A percentile compares a stretch with the other conserved stretches of the same genome.
phyloP scores from a whole-genome alignment of 2,113 vertebrate genomes.

The Sebastes fasciatus region DNA sequence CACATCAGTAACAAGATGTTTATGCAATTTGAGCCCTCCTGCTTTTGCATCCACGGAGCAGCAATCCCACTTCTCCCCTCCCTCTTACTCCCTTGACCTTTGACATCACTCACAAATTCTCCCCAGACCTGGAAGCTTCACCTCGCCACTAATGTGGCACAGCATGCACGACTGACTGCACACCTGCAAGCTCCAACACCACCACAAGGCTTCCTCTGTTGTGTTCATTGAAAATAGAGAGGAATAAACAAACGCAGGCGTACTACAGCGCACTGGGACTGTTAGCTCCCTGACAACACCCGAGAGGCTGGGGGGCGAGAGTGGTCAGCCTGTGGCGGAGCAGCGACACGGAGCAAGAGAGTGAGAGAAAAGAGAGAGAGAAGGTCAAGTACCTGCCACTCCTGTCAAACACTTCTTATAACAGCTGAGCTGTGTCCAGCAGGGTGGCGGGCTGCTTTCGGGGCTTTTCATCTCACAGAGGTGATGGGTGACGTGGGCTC shows the following conservation, averaged over 20 bases:
- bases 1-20: conserved; percentile 14
- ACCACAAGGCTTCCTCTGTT: not conserved
- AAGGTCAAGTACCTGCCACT: conserved; percentile 83
- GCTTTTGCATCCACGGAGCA: conserved; percentile 1
- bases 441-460: conserved; percentile 68
- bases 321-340: conserved; percentile 50
- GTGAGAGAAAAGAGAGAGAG: conserved; percentile 52
- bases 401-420: conserved; percentile 80
- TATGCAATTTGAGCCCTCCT: not conserved
- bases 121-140: not conserved
- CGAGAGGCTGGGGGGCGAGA: conserved; percentile 29
- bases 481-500: conserved; percentile 75
- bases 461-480: conserved; percentile 72
- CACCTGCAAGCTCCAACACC: conserved; percentile 7
- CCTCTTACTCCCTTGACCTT: not conserved
- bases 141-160: not conserved
- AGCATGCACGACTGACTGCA: not conserved
- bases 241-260: conserved; percentile 28
- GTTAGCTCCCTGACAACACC: conserved; percentile 64
- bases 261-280: conserved; percentile 21
- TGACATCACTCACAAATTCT: conserved; percentile 23
- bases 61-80: not conserved
- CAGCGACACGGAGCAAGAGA: conserved; percentile 51
- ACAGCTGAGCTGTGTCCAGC: conserved; percentile 73
- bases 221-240: conserved; percentile 19